A percentile compares a stretch with the other conserved stretches of the same genome.
Evolutionary conservation across 2,888 invertebrate species (phyloP).

Genomic region (Luffia ferchaultella): DNA sequence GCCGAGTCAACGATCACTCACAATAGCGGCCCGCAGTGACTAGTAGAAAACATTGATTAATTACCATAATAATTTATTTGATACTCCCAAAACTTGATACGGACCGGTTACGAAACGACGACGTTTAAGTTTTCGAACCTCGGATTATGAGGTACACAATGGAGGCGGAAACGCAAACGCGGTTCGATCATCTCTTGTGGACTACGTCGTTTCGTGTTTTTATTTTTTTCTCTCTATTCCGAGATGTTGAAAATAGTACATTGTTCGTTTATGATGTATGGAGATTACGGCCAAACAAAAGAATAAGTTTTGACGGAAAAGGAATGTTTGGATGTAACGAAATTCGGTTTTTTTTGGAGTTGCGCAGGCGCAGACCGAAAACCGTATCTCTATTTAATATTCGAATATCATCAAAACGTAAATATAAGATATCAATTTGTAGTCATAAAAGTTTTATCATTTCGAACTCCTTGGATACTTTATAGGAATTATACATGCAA

Average conservation of each 20-base stretch:
- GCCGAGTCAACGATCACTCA: slow-evolving; percentile 57
- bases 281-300: slow-evolving; percentile 59
- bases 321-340: slow-evolving; percentile 16
- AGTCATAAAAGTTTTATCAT: too few relatives aligned
- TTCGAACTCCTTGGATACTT: too few relatives aligned
- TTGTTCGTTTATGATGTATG: slow-evolving; percentile 58
- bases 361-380: too few relatives aligned
- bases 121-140: slow-evolving; percentile 1
- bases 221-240: slow-evolving; percentile 22
- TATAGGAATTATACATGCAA: too few relatives aligned
- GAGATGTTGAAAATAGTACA: slow-evolving; percentile 53
- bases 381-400: too few relatives aligned
- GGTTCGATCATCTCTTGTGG: slow-evolving; percentile 22
- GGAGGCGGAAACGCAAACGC: slow-evolving; percentile 31
- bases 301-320: slow-evolving; percentile 53
- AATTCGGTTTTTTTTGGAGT: background rate
- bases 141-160: slow-evolving; percentile 5
- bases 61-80: slow-evolving; percentile 68
- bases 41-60: slow-evolving; percentile 66
- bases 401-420: too few relatives aligned
- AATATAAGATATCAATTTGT: too few relatives aligned
- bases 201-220: slow-evolving; percentile 15
- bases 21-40: slow-evolving; percentile 55
- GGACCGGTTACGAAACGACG: slow-evolving; percentile 22
- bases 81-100: slow-evolving; percentile 59